Conservation (phyloP, 2,888 invertebrate genomes). For the Rhamphomyia laevipes region DNA sequence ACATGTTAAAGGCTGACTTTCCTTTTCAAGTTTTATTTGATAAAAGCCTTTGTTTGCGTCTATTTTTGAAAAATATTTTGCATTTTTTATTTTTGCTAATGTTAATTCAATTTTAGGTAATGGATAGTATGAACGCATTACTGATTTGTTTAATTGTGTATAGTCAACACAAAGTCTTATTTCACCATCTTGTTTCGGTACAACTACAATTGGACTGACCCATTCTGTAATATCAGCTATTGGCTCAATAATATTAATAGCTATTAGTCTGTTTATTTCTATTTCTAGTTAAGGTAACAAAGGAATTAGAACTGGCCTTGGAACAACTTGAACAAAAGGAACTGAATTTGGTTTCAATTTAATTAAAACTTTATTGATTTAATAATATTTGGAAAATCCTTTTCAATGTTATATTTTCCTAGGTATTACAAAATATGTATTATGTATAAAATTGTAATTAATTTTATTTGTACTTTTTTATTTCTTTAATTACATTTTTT, state of each 20-base stretch:
- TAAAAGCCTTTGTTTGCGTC: constrained; percentile 7
- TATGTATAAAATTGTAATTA: no score
- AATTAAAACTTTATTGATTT: constrained; percentile 6
- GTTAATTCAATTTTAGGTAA: not conserved
- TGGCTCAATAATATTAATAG: constrained; percentile 1
- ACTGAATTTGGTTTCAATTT: constrained; percentile 5
- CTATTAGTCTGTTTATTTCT: constrained; percentile 1
- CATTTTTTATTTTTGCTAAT: constrained; percentile 3
- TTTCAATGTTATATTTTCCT: no score
- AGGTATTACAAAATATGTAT: no score
- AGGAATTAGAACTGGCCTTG: constrained; percentile 4
- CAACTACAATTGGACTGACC: constrained; percentile 6
- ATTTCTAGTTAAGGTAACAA: constrained; percentile 2
- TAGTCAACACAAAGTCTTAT: constrained; percentile 3
- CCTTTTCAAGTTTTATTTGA: constrained; percentile 8
- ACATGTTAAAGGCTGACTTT: no score
- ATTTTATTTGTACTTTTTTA: no score
- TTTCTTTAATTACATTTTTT: no score
- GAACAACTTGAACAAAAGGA: constrained; percentile 7
- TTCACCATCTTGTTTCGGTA: constrained; percentile 1
- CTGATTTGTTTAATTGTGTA: constrained; percentile 4
- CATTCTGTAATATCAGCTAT: constrained; percentile 5
- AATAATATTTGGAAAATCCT: no score
- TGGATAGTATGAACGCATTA: constrained; percentile 4
- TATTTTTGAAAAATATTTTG: no score